Base-by-base conservation (phyloP, 2,113 vertebrate species). In the Syngnathus scovelli region DNA sequence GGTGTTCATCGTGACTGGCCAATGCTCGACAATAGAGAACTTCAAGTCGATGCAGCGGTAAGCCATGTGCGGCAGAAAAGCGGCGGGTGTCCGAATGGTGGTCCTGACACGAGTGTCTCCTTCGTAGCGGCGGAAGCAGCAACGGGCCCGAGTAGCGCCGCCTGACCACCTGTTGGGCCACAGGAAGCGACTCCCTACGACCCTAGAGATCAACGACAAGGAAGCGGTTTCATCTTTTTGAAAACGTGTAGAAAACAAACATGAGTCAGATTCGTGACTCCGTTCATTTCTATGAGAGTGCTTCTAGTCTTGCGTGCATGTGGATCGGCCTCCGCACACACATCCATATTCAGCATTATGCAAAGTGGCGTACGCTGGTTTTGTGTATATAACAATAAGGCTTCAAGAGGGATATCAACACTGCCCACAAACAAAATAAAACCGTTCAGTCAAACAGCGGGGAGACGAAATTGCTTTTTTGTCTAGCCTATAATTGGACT, bases 61-160 rank as follows among this genome's bases (percentile, higher is more conserved):
- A 70, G 27, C n/a, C 49, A 0, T 73, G 49, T 0, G 37, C 9
- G 5, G 27, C 21, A 9, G 74, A 64, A 3, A 11, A n/a, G 6
- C 79, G 64, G 1, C 76, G 67, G 36, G 3, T 19, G 41, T 90
- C 79, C 46, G 0, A 27, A 0, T 56, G 58, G 19, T 15, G 70
- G 10, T 94, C 94, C 33, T 81, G 69, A 27, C 59, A 49, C 1
- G 89, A 86, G 33, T 91, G 91, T 60, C 88, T 85, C 75, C 88
- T 89, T 0, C 84, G 84, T 48, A 93, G 49, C 0, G 90, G 88
- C 0, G 94, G 93, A 27, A 95, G 87, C 66, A 91, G 8, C 3
- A 92, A 78, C 0, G 86, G 88, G 21, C 94, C 94, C 0, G 93
- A 96, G 75, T 91, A 95, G 23, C 90, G 87, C 5, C 93, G 89